Evolutionary conservation across 2,888 invertebrate species (phyloP).

Genomic region (Dermolepida albohirtum): DNA sequence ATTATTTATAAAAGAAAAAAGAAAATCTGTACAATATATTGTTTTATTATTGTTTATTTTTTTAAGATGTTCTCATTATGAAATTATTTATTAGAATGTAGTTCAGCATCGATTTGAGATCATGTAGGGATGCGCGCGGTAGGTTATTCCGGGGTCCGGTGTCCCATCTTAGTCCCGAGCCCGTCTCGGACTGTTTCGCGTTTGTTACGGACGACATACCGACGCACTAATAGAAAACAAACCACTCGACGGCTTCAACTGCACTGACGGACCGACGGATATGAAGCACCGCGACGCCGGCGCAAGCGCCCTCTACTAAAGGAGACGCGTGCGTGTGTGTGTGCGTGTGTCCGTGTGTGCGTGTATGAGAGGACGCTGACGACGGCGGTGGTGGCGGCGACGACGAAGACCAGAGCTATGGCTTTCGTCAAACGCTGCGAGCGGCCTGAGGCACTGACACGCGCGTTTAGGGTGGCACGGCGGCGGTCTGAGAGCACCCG

Average conservation of each 20-base stretch:
- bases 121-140: conserved; percentile 34
- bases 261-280: conserved; percentile 56
- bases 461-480: too few species aligned
- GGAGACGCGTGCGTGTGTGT: conserved; percentile 13
- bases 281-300: conserved; percentile 48
- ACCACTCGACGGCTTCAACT: conserved; percentile 58
- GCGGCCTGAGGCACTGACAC: too few species aligned
- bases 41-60: background rate
- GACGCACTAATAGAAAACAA: conserved; percentile 57
- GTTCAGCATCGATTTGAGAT: background rate
- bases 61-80: background rate
- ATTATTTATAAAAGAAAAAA: conserved; percentile 46
- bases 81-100: too few species aligned
- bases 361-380: conserved; percentile 1
- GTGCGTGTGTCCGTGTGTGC: conserved; percentile 8
- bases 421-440: conserved; percentile 8
- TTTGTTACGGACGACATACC: conserved; percentile 26
- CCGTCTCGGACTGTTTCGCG: conserved; percentile 49
- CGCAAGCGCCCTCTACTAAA: conserved; percentile 37
- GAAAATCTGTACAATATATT: conserved; percentile 27
- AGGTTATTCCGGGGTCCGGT: conserved; percentile 32
- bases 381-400: background rate
- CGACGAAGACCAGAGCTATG: conserved; percentile 17
- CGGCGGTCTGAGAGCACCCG: background rate
- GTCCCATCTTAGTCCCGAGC: conserved; percentile 39